These are phyloP conservation scores for Tillus elongatus DNA, from an alignment of 2,888 invertebrate genomes.

Conservation along the genomic window DNA sequence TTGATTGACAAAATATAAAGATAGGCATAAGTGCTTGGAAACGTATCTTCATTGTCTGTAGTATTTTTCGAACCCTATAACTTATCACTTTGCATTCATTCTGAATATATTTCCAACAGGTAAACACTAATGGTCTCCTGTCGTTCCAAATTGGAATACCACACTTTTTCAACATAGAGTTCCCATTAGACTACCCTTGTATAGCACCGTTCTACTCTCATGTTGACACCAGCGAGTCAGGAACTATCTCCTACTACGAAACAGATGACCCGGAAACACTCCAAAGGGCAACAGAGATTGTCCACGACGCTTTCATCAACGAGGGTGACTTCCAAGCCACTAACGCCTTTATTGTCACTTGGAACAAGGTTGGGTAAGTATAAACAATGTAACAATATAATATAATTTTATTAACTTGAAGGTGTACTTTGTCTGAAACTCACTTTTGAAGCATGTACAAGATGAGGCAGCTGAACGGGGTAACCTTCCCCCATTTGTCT, in stretches of 20 bases:
- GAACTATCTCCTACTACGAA: conserved; percentile 66
- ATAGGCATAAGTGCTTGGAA: too few species aligned
- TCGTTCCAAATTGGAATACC: conserved; percentile 85
- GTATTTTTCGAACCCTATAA: too few species aligned
- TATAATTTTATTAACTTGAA: too few species aligned
- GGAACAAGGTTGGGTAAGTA: conserved; percentile 85
- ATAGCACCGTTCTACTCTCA: conserved; percentile 89
- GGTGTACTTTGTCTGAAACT: too few species aligned
- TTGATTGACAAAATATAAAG: too few species aligned
- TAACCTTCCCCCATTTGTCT: too few species aligned
- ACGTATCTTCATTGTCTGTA: too few species aligned
- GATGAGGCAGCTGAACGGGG: too few species aligned
- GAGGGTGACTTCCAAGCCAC: conserved; percentile 64
- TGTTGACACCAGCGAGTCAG: conserved; percentile 68
- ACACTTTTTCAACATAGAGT: conserved; percentile 77
- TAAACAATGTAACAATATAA: too few species aligned
- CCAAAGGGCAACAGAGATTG: conserved; percentile 57
- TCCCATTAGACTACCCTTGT: conserved; percentile 79
- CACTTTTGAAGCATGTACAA: too few species aligned
- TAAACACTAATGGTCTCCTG: conserved; percentile 83
- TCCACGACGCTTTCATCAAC: conserved; percentile 65
- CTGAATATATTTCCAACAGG: too few species aligned
- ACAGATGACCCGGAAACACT: conserved; percentile 53
- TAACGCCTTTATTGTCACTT: conserved; percentile 79
- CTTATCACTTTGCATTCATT: too few species aligned